phyloP scores from a whole-genome alignment of 2,113 vertebrate genomes.

The Anser brachyrhynchus region DNA sequence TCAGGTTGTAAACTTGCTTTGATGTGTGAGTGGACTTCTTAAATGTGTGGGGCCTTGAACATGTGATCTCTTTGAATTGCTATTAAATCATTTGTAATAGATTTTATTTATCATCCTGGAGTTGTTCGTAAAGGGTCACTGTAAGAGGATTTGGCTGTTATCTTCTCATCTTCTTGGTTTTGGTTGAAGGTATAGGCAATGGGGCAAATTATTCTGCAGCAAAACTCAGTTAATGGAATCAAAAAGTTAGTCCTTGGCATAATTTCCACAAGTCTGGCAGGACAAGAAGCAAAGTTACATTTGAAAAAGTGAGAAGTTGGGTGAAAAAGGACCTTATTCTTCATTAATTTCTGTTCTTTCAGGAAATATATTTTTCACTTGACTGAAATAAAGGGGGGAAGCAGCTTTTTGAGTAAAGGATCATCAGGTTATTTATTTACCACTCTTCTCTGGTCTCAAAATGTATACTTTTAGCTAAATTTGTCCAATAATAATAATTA shows the following conservation, averaged over 20 bases:
- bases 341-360: background rate
- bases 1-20: background rate
- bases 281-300: background rate
- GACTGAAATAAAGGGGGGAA: background rate
- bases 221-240: background rate
- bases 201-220: background rate
- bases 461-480: background rate
- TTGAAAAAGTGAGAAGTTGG: background rate
- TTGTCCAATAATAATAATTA: background rate
- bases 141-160: background rate
- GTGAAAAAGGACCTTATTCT: background rate
- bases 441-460: background rate
- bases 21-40: background rate
- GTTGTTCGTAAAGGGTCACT: background rate
- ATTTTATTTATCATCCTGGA: background rate
- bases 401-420: background rate
- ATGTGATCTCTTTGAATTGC: background rate
- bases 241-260: background rate
- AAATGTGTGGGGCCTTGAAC: background rate
- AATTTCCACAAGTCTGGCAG: background rate
- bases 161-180: background rate
- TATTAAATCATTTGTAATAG: background rate
- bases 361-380: background rate
- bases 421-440: background rate
- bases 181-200: background rate